These are phyloP conservation scores for Papilio polyxenes DNA, from an alignment of 1,140 invertebrate species.

Conservation along the genomic window DNA sequence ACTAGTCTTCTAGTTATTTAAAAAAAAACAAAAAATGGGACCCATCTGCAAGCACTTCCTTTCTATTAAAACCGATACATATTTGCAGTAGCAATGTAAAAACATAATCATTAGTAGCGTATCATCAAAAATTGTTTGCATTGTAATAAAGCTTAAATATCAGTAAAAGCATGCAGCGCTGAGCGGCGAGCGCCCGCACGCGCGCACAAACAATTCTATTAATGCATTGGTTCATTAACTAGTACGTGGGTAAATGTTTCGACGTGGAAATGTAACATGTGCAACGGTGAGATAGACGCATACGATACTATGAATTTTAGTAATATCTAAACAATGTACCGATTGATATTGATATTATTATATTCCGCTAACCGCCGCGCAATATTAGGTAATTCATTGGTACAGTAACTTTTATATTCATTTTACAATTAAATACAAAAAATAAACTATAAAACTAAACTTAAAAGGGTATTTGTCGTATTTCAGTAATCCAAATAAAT, in stretches of 20 bases:
- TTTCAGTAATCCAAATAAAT: too few relatives aligned
- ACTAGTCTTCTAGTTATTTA: too few relatives aligned
- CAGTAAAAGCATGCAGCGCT: neutral
- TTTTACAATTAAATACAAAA: neutral
- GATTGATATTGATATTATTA: slow-evolving; percentile 13
- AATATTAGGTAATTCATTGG: neutral
- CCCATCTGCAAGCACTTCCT: too few relatives aligned
- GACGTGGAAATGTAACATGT: slow-evolving; percentile 31
- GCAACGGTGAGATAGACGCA: slow-evolving; percentile 32
- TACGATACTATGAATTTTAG: slow-evolving; percentile 29
- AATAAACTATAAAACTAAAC: too few relatives aligned
- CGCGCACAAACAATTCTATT: slow-evolving; percentile 35
- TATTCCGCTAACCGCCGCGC: slow-evolving; percentile 19
- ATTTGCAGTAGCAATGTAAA: neutral
- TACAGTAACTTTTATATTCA: neutral
- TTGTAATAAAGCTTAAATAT: slow-evolving; percentile 35
- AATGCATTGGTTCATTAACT: slow-evolving; percentile 36
- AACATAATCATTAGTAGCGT: slow-evolving; percentile 10
- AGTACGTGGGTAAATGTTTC: slow-evolving; percentile 28
- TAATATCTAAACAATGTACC: slow-evolving; percentile 22
- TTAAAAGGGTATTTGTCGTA: too few relatives aligned
- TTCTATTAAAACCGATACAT: too few relatives aligned
- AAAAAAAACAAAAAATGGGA: too few relatives aligned
- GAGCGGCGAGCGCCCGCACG: neutral
- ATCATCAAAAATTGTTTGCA: slow-evolving; percentile 39